phyloP scores from a whole-genome alignment of 2,797 vertebrate genomes.

The Sarcophilus harrisii region DNA sequence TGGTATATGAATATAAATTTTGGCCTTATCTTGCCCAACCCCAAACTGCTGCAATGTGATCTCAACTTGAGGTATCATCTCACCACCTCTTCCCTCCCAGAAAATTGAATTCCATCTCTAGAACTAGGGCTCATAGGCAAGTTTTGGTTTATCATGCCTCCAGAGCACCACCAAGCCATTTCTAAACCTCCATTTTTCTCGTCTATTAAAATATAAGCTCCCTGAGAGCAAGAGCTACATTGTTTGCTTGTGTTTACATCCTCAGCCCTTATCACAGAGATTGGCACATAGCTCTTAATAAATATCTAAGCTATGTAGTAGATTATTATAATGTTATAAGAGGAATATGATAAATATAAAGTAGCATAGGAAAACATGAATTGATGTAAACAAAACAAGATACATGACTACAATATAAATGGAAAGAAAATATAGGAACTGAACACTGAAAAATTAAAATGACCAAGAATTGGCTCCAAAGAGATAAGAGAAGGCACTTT shows the following conservation, averaged over 20 bases:
- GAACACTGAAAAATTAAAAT: background rate
- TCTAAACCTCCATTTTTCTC: background rate
- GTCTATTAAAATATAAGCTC: background rate
- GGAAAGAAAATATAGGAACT: background rate
- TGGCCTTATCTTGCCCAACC: background rate
- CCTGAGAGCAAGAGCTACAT: background rate
- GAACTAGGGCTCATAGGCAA: background rate
- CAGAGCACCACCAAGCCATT: background rate
- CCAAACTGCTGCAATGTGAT: background rate
- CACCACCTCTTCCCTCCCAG: background rate
- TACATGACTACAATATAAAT: background rate
- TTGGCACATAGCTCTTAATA: background rate
- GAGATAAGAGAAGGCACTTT: background rate
- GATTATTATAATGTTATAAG: background rate
- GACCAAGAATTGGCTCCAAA: background rate
- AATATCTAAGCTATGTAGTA: background rate
- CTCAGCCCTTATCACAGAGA: background rate
- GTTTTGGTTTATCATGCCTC: background rate
- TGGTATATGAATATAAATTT: background rate
- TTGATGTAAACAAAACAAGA: background rate
- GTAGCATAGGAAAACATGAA: background rate
- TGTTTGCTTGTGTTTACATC: background rate
- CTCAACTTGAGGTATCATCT: background rate
- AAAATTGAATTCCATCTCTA: background rate
- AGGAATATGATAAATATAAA: background rate